Conservation (phyloP, 2,888 invertebrate species). For the Abrostola tripartita region DNA sequence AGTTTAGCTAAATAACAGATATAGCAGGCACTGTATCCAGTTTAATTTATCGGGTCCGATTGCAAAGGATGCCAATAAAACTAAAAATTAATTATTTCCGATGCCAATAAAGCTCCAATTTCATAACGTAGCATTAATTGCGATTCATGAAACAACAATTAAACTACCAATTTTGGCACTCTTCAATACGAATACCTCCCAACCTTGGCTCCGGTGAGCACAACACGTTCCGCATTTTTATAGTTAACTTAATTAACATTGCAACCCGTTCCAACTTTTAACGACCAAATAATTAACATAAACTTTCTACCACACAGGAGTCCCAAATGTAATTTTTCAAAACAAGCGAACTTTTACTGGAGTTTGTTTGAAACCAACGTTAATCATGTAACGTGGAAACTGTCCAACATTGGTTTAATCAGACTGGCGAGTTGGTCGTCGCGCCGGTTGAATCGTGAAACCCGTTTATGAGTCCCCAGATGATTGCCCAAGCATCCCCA, state of each 20-base stretch:
- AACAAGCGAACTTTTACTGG: constrained; percentile 29
- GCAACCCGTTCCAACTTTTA: not conserved
- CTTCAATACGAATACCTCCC: not conserved
- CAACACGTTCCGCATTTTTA: not conserved
- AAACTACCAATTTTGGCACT: constrained; percentile 1
- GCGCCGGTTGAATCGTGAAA: constrained; percentile 13
- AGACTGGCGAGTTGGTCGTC: constrained; percentile 15
- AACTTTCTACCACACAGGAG: constrained; percentile 23
- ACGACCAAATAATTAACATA: constrained; percentile 24
- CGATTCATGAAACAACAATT: not conserved
- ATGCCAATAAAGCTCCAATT: not conserved
- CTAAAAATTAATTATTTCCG: not conserved
- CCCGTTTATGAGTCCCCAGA: constrained; percentile 19
- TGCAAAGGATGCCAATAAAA: no score
- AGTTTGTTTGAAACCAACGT: constrained; percentile 27
- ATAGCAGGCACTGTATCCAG: no score
- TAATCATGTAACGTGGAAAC: constrained; percentile 17
- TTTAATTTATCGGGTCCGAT: no score
- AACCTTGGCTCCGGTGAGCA: not conserved
- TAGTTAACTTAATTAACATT: constrained; percentile 4
- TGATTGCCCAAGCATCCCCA: constrained; percentile 5
- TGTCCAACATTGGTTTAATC: constrained; percentile 36
- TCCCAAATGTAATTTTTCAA: constrained; percentile 27
- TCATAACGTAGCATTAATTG: constrained; percentile 1
- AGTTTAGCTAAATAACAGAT: no score